Evolutionary conservation across 2,113 vertebrate genomes (phyloP), one percentile per base, ranked within the genome.

Genomic region (Microcebus murinus): DNA sequence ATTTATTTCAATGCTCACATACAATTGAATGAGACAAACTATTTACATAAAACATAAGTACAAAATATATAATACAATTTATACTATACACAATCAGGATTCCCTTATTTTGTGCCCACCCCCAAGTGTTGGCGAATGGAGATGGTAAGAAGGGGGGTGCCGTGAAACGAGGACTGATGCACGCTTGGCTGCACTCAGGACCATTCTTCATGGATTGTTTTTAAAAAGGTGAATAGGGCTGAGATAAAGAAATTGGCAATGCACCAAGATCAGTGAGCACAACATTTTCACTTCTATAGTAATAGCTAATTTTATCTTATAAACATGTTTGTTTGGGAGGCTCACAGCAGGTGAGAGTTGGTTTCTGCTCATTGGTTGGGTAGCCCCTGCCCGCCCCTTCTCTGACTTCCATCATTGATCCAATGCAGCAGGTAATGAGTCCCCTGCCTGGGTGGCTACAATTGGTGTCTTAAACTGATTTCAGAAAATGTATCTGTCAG

Each of bases 31-130:
- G 76, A 97, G 86, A 90, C 94, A 98, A 96, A 91, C 80, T 98
- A 73, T 97, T 98, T 97, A 98, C 90, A 95, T 12, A 90, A 97
- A 96, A 88, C 55, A 10, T 94, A 98, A 94, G 93, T 95, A 98
- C 94, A 98, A 98, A 97, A 97, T 88, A 98, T 98, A 98, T 96
- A 97, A 96, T 98, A 98, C 97, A 97, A 95, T 97, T 96, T 97
- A 80, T 84, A 95, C 77, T 96, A 91, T 95, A 97, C 94, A 84
- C 1, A 76, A 71, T 42, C 48, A 25, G 39, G 80, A 68, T 85
- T 97, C 92, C 94, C 55, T 91, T 45, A 81, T 84, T 73, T 81
- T 70, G 42, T 61, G 74, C 74, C 45, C 23, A 71, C 88, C 45
- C 23, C 65, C n/a, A 87, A 67, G 39, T 65, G 68, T 94, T 85